Conservation (phyloP, 2,113 vertebrate species). For the Urocolius indicus region DNA sequence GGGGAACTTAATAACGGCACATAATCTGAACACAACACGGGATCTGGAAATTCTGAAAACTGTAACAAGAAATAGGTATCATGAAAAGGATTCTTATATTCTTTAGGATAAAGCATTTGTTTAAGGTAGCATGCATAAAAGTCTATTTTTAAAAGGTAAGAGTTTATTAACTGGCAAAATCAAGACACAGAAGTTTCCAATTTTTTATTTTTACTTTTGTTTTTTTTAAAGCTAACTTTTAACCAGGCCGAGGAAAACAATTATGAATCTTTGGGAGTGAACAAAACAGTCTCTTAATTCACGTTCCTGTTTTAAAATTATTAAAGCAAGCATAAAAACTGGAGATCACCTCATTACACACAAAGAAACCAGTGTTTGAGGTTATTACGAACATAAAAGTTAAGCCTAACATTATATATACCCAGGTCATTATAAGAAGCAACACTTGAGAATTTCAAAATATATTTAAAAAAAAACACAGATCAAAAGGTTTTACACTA, state of each 20-base stretch:
- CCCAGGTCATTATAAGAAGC: neutral
- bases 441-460: neutral
- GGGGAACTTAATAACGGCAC: conserved; percentile 82
- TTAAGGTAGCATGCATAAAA: neutral
- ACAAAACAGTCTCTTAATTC: neutral
- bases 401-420: neutral
- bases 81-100: neutral
- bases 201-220: too few species aligned
- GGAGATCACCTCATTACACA: neutral
- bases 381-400: neutral
- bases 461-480: neutral
- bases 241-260: neutral
- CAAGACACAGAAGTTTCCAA: neutral
- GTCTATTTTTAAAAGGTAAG: neutral
- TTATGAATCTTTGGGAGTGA: neutral
- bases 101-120: neutral
- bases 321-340: neutral
- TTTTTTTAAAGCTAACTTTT: neutral
- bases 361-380: neutral
- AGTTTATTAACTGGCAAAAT: neutral
- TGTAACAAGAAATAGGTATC: conserved; percentile 71
- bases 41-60: conserved; percentile 93
- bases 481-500: neutral
- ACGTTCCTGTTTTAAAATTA: neutral
- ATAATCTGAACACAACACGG: conserved; percentile 93